Evolutionary conservation across 2,113 vertebrate species (phyloP).

Genomic region (Salvator merianae): DNA sequence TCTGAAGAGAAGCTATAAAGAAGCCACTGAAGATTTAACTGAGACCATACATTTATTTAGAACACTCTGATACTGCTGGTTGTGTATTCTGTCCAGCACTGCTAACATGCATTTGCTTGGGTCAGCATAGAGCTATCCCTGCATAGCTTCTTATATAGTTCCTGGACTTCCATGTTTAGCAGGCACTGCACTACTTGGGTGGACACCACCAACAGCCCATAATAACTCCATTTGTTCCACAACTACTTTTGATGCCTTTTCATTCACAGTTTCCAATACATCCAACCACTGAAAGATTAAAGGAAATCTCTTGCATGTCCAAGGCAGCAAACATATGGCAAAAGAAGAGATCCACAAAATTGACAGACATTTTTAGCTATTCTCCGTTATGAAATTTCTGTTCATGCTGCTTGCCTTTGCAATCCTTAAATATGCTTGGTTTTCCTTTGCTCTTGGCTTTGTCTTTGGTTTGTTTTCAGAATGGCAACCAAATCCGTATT

Average conservation of each 20-base stretch:
- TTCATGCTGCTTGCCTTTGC: slow-evolving; percentile 15
- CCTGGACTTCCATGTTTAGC: no score
- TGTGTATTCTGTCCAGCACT: background rate
- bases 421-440: slow-evolving; percentile 34
- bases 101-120: background rate
- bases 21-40: background rate
- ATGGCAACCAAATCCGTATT: no score
- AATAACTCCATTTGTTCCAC: no score
- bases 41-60: background rate
- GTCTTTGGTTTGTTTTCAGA: slow-evolving; percentile 33
- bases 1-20: background rate
- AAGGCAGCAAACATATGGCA: no score
- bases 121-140: background rate
- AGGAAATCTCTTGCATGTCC: background rate
- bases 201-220: no score
- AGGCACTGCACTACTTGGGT: no score
- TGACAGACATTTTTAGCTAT: background rate
- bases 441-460: slow-evolving; percentile 31
- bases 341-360: no score
- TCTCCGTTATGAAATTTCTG: background rate
- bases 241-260: no score
- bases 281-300: background rate
- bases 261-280: background rate
- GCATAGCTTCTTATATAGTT: background rate
- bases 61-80: background rate